These are phyloP conservation scores for Xiphophorus couchianus DNA, from an alignment of 2,113 vertebrate species.

Conservation along the genomic window DNA sequence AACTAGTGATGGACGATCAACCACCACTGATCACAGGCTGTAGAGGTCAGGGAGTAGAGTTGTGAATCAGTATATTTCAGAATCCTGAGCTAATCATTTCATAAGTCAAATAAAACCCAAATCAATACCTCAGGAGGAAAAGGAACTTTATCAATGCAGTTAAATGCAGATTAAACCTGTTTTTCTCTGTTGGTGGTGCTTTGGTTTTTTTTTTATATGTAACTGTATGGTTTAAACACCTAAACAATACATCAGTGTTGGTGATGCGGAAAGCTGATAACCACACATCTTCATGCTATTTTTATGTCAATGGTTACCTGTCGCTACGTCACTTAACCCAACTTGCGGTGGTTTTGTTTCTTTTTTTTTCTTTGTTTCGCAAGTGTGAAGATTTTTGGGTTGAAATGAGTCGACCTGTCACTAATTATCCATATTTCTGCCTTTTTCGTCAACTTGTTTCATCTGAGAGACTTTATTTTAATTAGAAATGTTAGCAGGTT, in stretches of 20 bases:
- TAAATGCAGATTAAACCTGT: too few species aligned
- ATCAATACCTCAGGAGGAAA: too few species aligned
- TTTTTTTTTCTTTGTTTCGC: not conserved
- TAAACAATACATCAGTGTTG: too few species aligned
- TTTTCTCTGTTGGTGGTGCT: too few species aligned
- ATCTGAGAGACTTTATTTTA: too few species aligned
- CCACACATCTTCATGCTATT: not conserved
- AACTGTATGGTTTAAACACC: not conserved
- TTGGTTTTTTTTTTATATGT: too few species aligned
- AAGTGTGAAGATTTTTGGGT: not conserved
- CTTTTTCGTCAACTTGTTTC: too few species aligned
- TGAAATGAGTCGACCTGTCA: not conserved
- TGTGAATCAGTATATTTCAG: not conserved
- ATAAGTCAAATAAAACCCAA: too few species aligned
- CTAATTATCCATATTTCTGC: not conserved
- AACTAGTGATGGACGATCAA: not conserved
- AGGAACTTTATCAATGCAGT: too few species aligned
- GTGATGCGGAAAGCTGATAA: not conserved
- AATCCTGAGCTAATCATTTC: not conserved
- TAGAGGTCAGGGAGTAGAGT: not conserved
- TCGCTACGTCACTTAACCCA: not conserved
- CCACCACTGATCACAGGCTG: accelerated
- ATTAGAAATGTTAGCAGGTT: too few species aligned
- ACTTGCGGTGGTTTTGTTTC: not conserved
- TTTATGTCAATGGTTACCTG: not conserved